These are phyloP conservation scores for Urocitellus parryii DNA, from an alignment of 2,113 vertebrate genomes.

Conservation along the genomic window DNA sequence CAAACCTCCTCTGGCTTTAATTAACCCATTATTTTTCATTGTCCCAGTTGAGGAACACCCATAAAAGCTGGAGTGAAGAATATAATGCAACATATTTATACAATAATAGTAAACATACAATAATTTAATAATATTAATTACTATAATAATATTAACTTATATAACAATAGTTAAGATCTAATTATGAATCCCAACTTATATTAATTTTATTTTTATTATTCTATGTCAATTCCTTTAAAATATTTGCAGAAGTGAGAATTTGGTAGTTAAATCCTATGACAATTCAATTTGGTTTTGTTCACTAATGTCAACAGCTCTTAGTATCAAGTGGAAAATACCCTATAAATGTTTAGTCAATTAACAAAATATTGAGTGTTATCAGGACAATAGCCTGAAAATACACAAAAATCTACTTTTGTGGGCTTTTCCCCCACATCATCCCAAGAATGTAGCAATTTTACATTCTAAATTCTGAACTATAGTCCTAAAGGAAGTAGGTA, in stretches of 20 bases:
- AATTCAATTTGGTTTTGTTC: background rate
- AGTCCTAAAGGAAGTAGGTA: background rate
- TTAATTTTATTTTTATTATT: background rate
- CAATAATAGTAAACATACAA: background rate
- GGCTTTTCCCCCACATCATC: background rate
- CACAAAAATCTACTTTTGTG: background rate
- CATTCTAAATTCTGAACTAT: background rate
- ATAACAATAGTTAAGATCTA: background rate
- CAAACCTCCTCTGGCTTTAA: background rate
- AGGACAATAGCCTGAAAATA: background rate
- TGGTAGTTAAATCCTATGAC: background rate
- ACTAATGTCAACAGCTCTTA: background rate
- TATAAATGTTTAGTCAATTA: conserved; percentile 15
- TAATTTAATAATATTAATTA: background rate
- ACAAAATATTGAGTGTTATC: background rate
- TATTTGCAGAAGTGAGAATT: too few relatives aligned
- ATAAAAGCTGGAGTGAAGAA: background rate
- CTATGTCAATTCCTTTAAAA: background rate
- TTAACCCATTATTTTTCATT: background rate
- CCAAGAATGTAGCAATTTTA: background rate
- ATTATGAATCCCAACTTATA: background rate
- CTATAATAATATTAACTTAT: background rate
- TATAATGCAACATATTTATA: background rate
- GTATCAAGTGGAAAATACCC: background rate
- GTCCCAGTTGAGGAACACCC: background rate